Evolutionary conservation across 2,888 invertebrate species (phyloP), one percentile per base, ranked within the genome.

Genomic region (Beris morrisii): DNA sequence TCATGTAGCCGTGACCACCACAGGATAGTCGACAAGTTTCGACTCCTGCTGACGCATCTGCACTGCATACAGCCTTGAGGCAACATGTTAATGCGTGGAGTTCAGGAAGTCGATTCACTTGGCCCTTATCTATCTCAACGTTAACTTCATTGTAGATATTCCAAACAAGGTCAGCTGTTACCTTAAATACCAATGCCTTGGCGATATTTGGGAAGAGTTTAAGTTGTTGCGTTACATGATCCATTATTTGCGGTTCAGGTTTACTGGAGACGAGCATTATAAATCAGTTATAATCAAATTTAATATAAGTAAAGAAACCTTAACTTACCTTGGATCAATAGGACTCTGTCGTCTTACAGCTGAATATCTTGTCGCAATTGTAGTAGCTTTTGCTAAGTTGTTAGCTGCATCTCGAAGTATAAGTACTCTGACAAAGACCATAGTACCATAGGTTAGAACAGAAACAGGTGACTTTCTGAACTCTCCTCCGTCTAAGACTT

Each of bases 1-100:
- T 86, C 90, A 94, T 91, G 82, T 92, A 97, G 4, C 97, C 97
- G 80, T 97, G 97, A 0, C 97, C 97, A 55, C 97, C 97, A 80
- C 97, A 97, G 9, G 96, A 85, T 70, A 94, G 83, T n/a, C 97
- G 88, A 71, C 93, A 90, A 11, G 87, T 87, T 79, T 97, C 97
- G 32, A 96, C 87, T 48, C 89, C 91, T 64, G 80, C 81, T 0
- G 92, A 85, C 38, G 89, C 87, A 77, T 91, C 90, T 3, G 87
- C 83, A 2, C 94, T 89, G 69, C 88, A 88, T 56, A 95, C 88
- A 0, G 97, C 93, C 81, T 98, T 97, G 67, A 97, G 81, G 74
- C 95, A 95, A 76, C 96, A 93, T 0, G 95, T 88, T 32, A 95
- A 82, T 0, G 95, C 95, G 82, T 97, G 97, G 74, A 80, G 75